Evolutionary conservation across 92 coral and sea anemone genomes (phyloP).

Genomic region (Scolanthus callimorphus): DNA sequence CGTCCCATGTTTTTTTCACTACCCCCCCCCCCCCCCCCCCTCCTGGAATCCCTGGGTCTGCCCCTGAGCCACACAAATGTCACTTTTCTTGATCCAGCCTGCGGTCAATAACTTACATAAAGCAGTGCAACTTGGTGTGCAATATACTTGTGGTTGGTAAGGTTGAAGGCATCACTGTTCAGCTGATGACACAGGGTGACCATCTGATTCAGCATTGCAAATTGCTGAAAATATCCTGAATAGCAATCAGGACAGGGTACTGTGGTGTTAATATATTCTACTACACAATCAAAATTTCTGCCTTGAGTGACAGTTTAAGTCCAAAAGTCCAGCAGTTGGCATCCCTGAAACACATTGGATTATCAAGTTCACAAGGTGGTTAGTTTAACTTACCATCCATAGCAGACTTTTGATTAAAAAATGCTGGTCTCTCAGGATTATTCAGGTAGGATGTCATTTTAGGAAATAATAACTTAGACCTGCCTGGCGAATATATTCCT

Average conservation of each 20-base stretch:
- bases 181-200: slow-evolving; percentile 85
- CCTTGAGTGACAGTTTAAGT: too few species aligned
- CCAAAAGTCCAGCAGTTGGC: too few species aligned
- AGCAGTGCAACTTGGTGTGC: slow-evolving; percentile 95
- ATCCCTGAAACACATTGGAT: too few species aligned
- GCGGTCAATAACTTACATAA: slow-evolving; percentile 90
- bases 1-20: too few species aligned
- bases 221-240: slow-evolving; percentile 82
- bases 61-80: too few species aligned
- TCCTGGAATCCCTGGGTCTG: too few species aligned
- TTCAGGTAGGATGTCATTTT: slow-evolving; percentile 74
- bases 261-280: too few species aligned
- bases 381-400: slow-evolving; percentile 96
- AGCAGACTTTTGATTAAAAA: slow-evolving; percentile 75
- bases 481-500: slow-evolving; percentile 85
- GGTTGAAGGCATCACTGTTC: slow-evolving; percentile 90
- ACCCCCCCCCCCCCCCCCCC: too few species aligned
- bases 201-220: slow-evolving; percentile 86
- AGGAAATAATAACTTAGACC: slow-evolving; percentile 87
- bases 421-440: slow-evolving; percentile 87
- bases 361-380: too few species aligned
- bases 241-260: background rate
- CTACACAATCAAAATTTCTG: too few species aligned
- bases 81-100: too few species aligned
- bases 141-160: slow-evolving; percentile 88